Conservation (phyloP, 2,888 invertebrate species). For the Hyles lineata region DNA sequence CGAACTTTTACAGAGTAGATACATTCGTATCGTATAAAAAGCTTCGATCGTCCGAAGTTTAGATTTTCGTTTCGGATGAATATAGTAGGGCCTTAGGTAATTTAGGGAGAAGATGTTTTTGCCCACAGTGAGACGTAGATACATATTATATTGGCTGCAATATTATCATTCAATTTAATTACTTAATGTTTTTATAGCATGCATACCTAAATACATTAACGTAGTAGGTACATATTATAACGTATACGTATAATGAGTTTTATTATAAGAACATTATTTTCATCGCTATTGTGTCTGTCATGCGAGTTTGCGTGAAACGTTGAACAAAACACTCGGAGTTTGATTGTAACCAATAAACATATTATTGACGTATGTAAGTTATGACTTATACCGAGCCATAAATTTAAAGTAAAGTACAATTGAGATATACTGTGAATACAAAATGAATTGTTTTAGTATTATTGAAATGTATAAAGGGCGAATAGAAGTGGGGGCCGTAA, state of each 20-base stretch:
- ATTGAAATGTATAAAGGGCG: slow-evolving; percentile 36
- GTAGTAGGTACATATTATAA: neutral
- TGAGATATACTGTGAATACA: slow-evolving; percentile 1
- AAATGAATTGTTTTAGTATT: slow-evolving; percentile 36
- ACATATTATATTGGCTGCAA: too few relatives aligned
- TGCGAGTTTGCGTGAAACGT: slow-evolving; percentile 53
- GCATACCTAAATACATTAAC: neutral
- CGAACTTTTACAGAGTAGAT: too few relatives aligned
- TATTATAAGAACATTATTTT: neutral
- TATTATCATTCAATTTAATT: too few relatives aligned
- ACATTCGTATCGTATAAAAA: too few relatives aligned
- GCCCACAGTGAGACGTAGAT: too few relatives aligned
- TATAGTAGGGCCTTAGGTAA: too few relatives aligned
- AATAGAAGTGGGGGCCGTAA: slow-evolving; percentile 21
- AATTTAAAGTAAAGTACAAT: slow-evolving; percentile 28
- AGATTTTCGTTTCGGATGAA: too few relatives aligned
- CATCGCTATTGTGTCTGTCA: slow-evolving; percentile 41
- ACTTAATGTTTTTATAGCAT: too few relatives aligned
- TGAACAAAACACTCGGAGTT: slow-evolving; percentile 41
- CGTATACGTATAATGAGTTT: neutral
- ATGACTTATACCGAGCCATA: slow-evolving; percentile 29
- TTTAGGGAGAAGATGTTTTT: too few relatives aligned
- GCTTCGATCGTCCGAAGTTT: too few relatives aligned
- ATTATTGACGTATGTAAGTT: slow-evolving; percentile 36
- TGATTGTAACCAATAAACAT: slow-evolving; percentile 4